Percentiles rank a stretch among this genome's conserved stretches.
These are phyloP conservation scores for Eupithecia exiguata DNA, from an alignment of 2,888 invertebrate species.

Conservation along the genomic window DNA sequence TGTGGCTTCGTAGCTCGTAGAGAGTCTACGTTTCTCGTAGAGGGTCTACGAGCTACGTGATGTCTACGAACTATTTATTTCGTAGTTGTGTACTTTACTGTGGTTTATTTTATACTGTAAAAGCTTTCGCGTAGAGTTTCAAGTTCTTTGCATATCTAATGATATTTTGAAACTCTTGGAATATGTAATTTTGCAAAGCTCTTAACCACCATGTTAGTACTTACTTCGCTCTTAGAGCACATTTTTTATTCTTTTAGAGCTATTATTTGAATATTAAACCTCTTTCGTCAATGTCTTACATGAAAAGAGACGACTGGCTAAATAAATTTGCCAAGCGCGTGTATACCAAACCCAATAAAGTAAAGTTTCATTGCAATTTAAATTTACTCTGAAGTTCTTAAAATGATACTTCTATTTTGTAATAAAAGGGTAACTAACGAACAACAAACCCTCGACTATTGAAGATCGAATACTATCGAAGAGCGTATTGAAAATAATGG, in stretches of 20 bases:
- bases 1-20: slow-evolving; percentile 12
- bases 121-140: slow-evolving; percentile 5
- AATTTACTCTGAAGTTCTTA: neutral
- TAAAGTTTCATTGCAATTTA: neutral
- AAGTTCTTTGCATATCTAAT: slow-evolving; percentile 14
- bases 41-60: slow-evolving; percentile 13
- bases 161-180: slow-evolving; percentile 12
- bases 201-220: neutral
- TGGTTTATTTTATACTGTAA: slow-evolving; percentile 5
- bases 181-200: slow-evolving; percentile 11
- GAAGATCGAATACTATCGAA: neutral
- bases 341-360: neutral
- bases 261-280: neutral
- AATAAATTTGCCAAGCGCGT: neutral
- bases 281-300: neutral
- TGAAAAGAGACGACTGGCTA: neutral
- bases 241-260: slow-evolving; percentile 1
- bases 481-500: neutral
- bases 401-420: neutral
- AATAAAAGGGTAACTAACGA: neutral
- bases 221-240: slow-evolving; percentile 1
- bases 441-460: neutral
- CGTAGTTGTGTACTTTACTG: neutral
- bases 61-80: slow-evolving; percentile 10
- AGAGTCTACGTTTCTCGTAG: slow-evolving; percentile 14